Percentiles rank a stretch among this genome's conserved stretches.
Evolutionary conservation across 2,797 vertebrate genomes (phyloP).

Genomic region (Sphaeramia orbicularis): DNA sequence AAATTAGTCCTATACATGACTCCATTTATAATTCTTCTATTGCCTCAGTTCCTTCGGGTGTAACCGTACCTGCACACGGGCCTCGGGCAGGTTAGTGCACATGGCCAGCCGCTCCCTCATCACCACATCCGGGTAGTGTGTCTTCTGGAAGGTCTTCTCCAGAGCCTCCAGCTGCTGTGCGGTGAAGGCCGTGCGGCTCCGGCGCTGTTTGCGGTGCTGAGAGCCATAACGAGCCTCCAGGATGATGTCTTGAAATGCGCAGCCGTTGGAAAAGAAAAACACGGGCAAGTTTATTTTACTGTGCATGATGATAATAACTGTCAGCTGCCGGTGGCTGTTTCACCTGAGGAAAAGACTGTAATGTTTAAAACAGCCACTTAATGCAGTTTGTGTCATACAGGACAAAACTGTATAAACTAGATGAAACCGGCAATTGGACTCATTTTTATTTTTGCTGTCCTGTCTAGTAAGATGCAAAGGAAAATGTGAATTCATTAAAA

Average conservation of each 20-base stretch:
- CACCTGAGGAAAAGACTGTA: too few relatives aligned
- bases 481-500: too few relatives aligned
- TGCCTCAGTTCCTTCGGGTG: not conserved
- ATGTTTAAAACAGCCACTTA: too few relatives aligned
- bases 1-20: too few relatives aligned
- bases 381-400: too few relatives aligned
- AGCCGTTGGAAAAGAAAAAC: conserved; percentile 94
- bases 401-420: too few relatives aligned
- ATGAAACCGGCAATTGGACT: too few relatives aligned
- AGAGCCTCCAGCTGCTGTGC: conserved; percentile 98
- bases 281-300: conserved; percentile 89
- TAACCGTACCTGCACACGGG: conserved; percentile 94
- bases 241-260: conserved; percentile 99
- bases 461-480: too few relatives aligned
- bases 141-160: conserved; percentile 99
- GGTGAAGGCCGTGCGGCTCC: conserved; percentile 97
- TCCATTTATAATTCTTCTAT: too few relatives aligned
- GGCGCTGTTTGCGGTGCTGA: conserved; percentile 97
- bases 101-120: conserved; percentile 98
- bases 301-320: conserved; percentile 58
- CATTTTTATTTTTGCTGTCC: too few relatives aligned
- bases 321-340: too few relatives aligned
- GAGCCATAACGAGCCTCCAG: conserved; percentile 99
- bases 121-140: conserved; percentile 98
- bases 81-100: conserved; percentile 99